phyloP scores from a whole-genome alignment of 2,113 vertebrate species.

The Pimephales promelas region DNA sequence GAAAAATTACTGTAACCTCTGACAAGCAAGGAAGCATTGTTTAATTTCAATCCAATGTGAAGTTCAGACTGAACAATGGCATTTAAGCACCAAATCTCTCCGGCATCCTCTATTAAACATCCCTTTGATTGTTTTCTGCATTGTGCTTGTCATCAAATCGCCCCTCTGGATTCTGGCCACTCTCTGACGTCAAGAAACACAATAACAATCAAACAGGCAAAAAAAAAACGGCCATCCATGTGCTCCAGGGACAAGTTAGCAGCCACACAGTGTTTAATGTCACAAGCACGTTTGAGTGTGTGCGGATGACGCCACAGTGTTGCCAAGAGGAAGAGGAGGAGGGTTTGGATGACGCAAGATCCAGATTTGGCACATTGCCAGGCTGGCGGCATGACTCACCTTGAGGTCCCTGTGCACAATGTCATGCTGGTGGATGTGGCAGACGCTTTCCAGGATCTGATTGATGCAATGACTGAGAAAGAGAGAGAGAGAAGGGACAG shows the following conservation, averaged over 20 bases:
- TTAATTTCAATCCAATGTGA: conserved; percentile 10
- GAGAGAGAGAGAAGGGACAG: conserved; percentile 32
- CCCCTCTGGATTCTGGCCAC: not conserved
- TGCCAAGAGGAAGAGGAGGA: conserved; percentile 47
- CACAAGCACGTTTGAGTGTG: conserved; percentile 46
- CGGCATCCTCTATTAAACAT: not conserved
- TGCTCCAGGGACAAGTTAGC: not conserved
- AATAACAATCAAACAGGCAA: not conserved
- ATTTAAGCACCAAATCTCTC: conserved; percentile 7
- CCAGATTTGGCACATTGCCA: conserved; percentile 47
- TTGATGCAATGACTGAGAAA: conserved; percentile 95
- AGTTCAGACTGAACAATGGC: not conserved
- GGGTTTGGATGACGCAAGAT: conserved; percentile 47
- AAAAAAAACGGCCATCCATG: not conserved
- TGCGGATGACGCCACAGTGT: conserved; percentile 37
- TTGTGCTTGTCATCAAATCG: conserved; percentile 1
- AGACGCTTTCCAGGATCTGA: conserved; percentile 99
- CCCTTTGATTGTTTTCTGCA: conserved; percentile 18
- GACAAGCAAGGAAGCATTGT: not conserved
- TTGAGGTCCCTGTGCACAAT: conserved; percentile 99
- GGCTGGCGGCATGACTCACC: conserved; percentile 79
- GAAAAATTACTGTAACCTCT: not conserved
- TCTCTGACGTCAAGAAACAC: conserved; percentile 23
- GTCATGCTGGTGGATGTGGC: conserved; percentile 99
- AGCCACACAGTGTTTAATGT: not conserved